phyloP scores from a whole-genome alignment of 2,888 invertebrate species.

The Rotaria sp. region DNA sequence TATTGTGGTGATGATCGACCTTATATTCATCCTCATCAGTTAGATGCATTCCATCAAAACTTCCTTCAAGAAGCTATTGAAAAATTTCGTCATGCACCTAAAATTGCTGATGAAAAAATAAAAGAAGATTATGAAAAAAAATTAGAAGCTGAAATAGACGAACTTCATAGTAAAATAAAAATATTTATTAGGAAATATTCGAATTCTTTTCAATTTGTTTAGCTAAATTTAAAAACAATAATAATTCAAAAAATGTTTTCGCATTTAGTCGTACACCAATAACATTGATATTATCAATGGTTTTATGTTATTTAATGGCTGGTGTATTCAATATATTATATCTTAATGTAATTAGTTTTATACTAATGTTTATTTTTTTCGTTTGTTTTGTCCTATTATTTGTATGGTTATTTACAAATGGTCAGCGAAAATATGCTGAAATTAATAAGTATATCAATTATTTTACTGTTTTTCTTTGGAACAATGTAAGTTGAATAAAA shows the following conservation, averaged over 20 bases:
- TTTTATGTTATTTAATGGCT: constrained; percentile 77
- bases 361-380: constrained; percentile 50
- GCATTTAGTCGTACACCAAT: constrained; percentile 93
- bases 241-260: constrained; percentile 96
- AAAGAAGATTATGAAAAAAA: constrained; percentile 67
- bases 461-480: constrained; percentile 78
- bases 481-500: constrained; percentile 58
- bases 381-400: constrained; percentile 47
- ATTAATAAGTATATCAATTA: constrained; percentile 79
- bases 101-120: constrained; percentile 81
- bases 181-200: constrained; percentile 65
- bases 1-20: constrained; percentile 87
- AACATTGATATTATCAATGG: constrained; percentile 73
- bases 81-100: constrained; percentile 75
- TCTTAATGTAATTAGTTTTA: constrained; percentile 49
- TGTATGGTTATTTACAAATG: constrained; percentile 60
- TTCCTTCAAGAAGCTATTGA: constrained; percentile 69
- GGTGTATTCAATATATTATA: constrained; percentile 56
- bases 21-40: constrained; percentile 74
- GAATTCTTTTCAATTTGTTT: constrained; percentile 47
- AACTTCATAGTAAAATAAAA: constrained; percentile 71
- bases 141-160: constrained; percentile 74
- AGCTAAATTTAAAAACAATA: constrained; percentile 64
- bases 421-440: constrained; percentile 82
- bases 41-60: constrained; percentile 76